A percentile compares a stretch with the other conserved stretches of the same genome.
These are phyloP conservation scores for Anthophora plumipes DNA, from an alignment of 2,888 invertebrate species.

Conservation along the genomic window DNA sequence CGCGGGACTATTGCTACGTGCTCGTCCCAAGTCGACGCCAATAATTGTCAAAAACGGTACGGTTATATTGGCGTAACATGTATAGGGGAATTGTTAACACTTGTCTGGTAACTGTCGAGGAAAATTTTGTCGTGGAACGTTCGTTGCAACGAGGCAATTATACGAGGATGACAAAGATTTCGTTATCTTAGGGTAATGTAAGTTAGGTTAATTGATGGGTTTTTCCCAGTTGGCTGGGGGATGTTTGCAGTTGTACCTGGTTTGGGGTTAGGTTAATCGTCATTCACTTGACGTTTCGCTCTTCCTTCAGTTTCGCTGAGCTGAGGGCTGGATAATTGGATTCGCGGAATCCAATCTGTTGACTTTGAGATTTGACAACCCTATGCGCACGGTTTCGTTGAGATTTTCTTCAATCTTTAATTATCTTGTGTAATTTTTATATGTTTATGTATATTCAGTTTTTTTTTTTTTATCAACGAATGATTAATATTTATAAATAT, in stretches of 20 bases:
- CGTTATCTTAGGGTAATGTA: background rate
- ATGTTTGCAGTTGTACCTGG: background rate
- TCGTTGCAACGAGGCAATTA: conserved; percentile 5
- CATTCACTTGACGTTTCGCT: too few species aligned
- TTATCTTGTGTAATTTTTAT: too few species aligned
- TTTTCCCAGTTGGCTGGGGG: background rate
- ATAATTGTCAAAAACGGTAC: conserved; percentile 65
- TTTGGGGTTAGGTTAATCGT: background rate
- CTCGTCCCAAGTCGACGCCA: conserved; percentile 32
- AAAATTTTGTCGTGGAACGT: conserved; percentile 25
- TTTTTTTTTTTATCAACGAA: too few species aligned
- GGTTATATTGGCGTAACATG: background rate
- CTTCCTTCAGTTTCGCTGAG: too few species aligned
- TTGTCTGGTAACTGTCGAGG: background rate
- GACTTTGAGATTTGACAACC: background rate
- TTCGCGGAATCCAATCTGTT: background rate
- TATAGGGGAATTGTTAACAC: background rate
- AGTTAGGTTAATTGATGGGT: conserved; percentile 31
- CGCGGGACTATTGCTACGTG: conserved; percentile 67
- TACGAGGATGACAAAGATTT: conserved; percentile 2
- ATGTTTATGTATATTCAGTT: too few species aligned
- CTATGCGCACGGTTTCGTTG: background rate
- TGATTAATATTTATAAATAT: too few species aligned
- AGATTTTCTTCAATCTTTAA: too few species aligned
- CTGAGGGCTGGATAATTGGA: background rate